Base-by-base conservation (phyloP, 1,140 invertebrate genomes). In the Polypedilum pembai region DNA sequence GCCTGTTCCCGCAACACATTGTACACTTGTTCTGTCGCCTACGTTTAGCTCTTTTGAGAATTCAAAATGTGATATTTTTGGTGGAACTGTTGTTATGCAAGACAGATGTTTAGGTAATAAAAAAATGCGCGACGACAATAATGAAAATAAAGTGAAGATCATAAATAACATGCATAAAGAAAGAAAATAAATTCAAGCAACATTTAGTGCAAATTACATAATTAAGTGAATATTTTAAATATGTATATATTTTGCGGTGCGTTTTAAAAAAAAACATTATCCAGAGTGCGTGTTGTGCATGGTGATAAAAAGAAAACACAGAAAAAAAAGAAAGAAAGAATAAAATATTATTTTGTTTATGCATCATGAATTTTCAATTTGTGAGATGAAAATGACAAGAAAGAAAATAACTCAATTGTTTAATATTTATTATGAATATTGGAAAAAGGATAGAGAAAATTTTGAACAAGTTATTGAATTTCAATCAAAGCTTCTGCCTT, bases 1-100 rank as follows among this genome's bases (percentile, higher is more conserved):
- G 41, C 91, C 91, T 78, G 90, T 89, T 75, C 86, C 82, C 69
- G 91, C 85, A 73, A 86, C 85, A 81, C 90, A 92, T 76, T 86
- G 85, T 79, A 91, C 84, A 79, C 88, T 88, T 78, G 88, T 88
- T 79, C 88, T 84, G 76, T 90, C 88, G 75, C 89, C 90, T 77
- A 86, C 87, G 81, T 90, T 89, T n/a, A 85, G 83, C 77, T 86
- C 85, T 66, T 89, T 87, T 76, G 87, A 88, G 79, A 91, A 88
- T 76, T 82, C 84, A 78, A 91, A 89, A 76, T 88, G 86, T 76
- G 85, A 83, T 77, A 91, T 89, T 82, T 88, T 86, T 69, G 90
- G 89, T 63, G 85, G 83, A 81, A 91, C 89, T 91, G 82, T 73
- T 75, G 74, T 82, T 76, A 75, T 74, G 3, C 40, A 33, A 66